Base-by-base conservation (phyloP, 2,113 vertebrate genomes). In the Panurus biarmicus region DNA sequence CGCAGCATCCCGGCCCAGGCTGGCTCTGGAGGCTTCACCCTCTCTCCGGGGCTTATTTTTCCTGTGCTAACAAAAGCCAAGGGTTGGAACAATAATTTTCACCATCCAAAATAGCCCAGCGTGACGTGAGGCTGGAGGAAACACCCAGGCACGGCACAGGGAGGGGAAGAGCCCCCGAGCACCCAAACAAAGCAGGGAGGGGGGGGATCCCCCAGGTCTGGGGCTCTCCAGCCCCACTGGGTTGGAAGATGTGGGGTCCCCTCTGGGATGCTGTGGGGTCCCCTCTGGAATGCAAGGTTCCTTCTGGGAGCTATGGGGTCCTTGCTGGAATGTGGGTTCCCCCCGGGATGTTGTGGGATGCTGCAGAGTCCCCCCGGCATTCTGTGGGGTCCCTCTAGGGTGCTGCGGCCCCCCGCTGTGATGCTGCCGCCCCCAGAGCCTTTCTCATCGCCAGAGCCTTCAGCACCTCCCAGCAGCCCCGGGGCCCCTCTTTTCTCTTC, bases 51-150 rank as follows among this genome's bases (percentile, higher is more conserved):
- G 51, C 56, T 62, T n/a, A 22, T 96, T 96, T 94, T 96, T 92
- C 95, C 95, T 93, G 93, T 51, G 58, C 93, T 85, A 72, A 95
- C 94, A 93, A 94, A 92, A 90, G 92, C 83, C 2, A 5, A 91
- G 77, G 67, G 26, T 57, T 85, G 96, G 85, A 89, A 96, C 94
- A 91, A 94, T 94, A 82, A 94, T 95, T 95, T 85, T 82, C 91
- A n/a, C 84, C 94, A 26, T 92, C 96, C 29, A 1, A 95, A 96
- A 94, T 87, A 95, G 91, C 94, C 50, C 14, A 0, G 85, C 0
- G 8, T 90, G 96, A 93, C 57, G 83, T 4, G 44, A 74, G 56
- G 79, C 79, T 40, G 83, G 9, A 58, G 92, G 79, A 81, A 86
- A 91, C 86, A 72, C 94, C 96, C 66, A 8, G 73, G 64, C 62